phyloP scores from a whole-genome alignment of 2,888 invertebrate species.

The Schizaphis graminum region DNA sequence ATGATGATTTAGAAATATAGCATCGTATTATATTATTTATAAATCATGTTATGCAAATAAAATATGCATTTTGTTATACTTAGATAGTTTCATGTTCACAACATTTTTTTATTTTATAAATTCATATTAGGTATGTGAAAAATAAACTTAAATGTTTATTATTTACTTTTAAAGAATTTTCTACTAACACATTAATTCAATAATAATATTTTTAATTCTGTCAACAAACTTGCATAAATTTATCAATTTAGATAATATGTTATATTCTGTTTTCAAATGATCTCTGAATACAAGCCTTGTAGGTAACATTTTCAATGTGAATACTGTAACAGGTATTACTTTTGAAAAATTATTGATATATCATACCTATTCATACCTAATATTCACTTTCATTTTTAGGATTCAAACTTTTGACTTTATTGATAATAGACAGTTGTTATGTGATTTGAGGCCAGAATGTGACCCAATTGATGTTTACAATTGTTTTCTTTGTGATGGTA shows the following conservation, averaged over 20 bases:
- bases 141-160: not conserved
- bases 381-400: not conserved
- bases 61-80: not conserved
- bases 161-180: not conserved
- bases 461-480: no score
- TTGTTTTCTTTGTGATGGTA: no score
- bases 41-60: slow-evolving; percentile 7
- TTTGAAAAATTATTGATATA: slow-evolving; percentile 9
- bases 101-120: not conserved
- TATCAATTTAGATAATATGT: no score
- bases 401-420: no score
- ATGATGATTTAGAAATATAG: slow-evolving; percentile 85
- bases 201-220: not conserved
- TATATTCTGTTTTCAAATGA: not conserved
- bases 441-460: not conserved
- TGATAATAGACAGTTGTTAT: no score
- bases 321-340: slow-evolving; percentile 14
- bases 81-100: not conserved
- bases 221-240: no score
- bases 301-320: not conserved
- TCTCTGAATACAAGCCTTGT: not conserved
- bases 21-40: slow-evolving; percentile 28
- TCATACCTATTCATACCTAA: not conserved
- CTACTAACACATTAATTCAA: not conserved
- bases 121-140: not conserved